Conservation (phyloP, 2,113 vertebrate genomes). For the Seriola rivoliana region DNA sequence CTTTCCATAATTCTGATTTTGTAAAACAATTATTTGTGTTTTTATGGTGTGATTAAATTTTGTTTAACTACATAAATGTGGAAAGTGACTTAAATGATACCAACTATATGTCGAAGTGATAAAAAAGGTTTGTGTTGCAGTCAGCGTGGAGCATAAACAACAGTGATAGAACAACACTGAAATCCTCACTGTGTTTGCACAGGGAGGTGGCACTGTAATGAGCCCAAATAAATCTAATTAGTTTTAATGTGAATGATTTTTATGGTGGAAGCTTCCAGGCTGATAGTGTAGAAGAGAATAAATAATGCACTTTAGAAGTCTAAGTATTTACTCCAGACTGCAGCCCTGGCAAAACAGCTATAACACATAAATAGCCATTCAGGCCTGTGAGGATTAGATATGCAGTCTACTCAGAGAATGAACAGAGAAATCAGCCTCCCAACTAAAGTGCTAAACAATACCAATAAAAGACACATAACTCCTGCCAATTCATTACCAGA, state of each 20-base stretch:
- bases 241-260: conserved; percentile 77
- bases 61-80: not conserved
- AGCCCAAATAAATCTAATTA: conserved; percentile 78
- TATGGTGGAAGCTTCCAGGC: conserved; percentile 62
- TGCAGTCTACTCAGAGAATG: conserved; percentile 30
- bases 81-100: conserved; percentile 6
- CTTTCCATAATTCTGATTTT: not conserved
- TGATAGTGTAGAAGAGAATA: conserved; percentile 67
- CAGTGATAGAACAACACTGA: conserved; percentile 37
- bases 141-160: conserved; percentile 24
- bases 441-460: conserved; percentile 67
- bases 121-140: conserved; percentile 25
- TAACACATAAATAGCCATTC: conserved; percentile 56
- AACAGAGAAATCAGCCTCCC: conserved; percentile 38
- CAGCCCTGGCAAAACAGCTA: conserved; percentile 66
- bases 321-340: conserved; percentile 57
- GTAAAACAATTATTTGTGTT: not conserved
- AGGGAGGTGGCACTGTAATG: conserved; percentile 48
- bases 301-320: conserved; percentile 65
- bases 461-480: conserved; percentile 66
- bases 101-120: not conserved
- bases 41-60: not conserved
- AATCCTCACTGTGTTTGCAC: conserved; percentile 51
- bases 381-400: conserved; percentile 76
- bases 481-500: conserved; percentile 64